Conservation (phyloP, 2,113 vertebrate genomes). For the Engystomops pustulosus region DNA sequence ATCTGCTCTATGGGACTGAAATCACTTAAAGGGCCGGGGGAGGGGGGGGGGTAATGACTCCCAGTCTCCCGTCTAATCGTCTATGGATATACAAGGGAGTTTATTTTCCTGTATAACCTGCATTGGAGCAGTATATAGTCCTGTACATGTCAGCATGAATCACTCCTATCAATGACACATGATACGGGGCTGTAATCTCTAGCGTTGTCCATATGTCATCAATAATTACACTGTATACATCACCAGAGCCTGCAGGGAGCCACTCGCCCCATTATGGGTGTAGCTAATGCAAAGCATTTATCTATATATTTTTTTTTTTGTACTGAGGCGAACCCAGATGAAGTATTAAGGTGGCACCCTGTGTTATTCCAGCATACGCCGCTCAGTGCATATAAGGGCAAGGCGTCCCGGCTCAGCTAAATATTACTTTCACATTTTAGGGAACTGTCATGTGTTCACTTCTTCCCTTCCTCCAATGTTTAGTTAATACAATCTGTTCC, state of each 20-base stretch:
- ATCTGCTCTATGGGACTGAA: conserved; percentile 2
- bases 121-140: conserved; percentile 41
- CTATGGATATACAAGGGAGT: conserved; percentile 10
- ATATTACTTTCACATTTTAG: conserved; percentile 54
- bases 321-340: conserved; percentile 54
- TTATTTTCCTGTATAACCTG: conserved; percentile 41
- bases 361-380: conserved; percentile 53
- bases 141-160: conserved; percentile 53
- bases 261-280: conserved; percentile 52
- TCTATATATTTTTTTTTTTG: conserved; percentile 58
- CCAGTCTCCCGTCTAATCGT: conserved; percentile 26
- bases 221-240: conserved; percentile 58
- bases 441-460: conserved; percentile 49
- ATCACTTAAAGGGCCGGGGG: conserved; percentile 29
- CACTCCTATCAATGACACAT: conserved; percentile 51
- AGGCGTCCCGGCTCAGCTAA: conserved; percentile 41
- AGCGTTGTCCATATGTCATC: conserved; percentile 57
- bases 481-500: conserved; percentile 57
- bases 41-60: conserved; percentile 45
- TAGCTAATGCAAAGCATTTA: conserved; percentile 51
- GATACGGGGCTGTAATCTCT: conserved; percentile 44
- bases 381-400: conserved; percentile 58
- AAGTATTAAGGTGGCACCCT: conserved; percentile 58
- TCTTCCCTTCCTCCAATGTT: conserved; percentile 54
- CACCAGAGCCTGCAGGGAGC: conserved; percentile 33